Evolutionary conservation across 2,113 vertebrate species (phyloP).

Genomic region (Pedionomus torquatus): DNA sequence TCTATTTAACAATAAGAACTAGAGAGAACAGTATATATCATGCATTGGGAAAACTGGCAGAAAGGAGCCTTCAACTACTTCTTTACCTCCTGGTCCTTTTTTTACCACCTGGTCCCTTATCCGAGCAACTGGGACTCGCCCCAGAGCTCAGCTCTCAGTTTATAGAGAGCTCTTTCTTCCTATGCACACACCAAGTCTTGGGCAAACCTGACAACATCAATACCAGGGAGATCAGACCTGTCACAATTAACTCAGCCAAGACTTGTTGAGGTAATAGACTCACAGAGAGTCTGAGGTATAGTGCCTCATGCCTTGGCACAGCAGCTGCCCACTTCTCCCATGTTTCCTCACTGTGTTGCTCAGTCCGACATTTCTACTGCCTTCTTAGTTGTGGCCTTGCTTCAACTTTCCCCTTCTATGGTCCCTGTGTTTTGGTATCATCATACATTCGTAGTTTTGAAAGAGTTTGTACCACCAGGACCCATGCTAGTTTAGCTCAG

Average conservation of each 20-base stretch:
- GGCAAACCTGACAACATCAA: not conserved
- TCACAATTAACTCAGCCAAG: not conserved
- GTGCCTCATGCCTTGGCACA: fast-evolving
- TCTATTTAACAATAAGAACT: not conserved
- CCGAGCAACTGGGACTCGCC: not conserved
- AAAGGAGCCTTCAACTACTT: not conserved
- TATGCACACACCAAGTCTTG: not conserved
- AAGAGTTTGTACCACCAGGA: not conserved
- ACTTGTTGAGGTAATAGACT: not conserved
- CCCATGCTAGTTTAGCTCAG: not conserved
- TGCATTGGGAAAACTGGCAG: fast-evolving
- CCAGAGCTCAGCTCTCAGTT: not conserved
- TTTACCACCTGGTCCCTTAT: not conserved
- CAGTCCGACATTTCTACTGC: not conserved
- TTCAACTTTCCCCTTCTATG: not conserved
- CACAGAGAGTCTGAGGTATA: not conserved
- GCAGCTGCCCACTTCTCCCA: too few species aligned
- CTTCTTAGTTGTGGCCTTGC: fast-evolving
- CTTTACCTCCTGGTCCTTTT: fast-evolving
- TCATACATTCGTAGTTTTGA: not conserved
- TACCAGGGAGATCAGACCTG: not conserved
- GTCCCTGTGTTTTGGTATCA: not conserved
- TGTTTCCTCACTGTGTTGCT: fast-evolving
- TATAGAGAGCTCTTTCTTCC: not conserved
- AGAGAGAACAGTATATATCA: not conserved